Conservation (phyloP, 37 sponge, comb jelly and placozoan genomes). For the Aphrocallistes beatrix region DNA sequence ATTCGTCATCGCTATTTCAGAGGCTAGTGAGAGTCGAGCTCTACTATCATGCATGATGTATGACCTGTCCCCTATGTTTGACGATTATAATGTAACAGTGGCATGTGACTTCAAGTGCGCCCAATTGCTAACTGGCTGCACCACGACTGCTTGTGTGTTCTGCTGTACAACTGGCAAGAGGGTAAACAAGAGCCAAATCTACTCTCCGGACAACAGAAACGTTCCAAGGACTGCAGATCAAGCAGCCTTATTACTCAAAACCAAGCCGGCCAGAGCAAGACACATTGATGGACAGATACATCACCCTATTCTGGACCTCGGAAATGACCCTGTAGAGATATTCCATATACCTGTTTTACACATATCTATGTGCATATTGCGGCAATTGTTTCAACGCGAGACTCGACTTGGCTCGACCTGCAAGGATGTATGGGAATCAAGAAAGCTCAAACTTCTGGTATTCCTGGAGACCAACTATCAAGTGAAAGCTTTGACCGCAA, state of each 20-base stretch:
- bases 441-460: background rate
- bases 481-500: background rate
- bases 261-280: background rate
- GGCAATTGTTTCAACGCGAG: background rate
- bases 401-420: background rate
- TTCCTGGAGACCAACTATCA: background rate
- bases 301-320: background rate
- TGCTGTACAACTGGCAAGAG: background rate
- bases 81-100: background rate
- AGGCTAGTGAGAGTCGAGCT: conserved; percentile 5
- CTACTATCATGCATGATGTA: conserved; percentile 12
- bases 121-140: background rate
- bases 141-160: background rate
- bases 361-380: conserved; percentile 9
- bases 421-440: background rate
- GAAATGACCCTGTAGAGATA: background rate
- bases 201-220: background rate
- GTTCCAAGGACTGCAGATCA: background rate
- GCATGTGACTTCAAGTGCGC: background rate
- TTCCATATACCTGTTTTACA: background rate
- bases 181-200: background rate
- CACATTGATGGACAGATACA: background rate
- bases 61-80: background rate
- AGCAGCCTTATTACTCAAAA: background rate
- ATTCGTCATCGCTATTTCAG: background rate